Evolutionary conservation across 2,113 vertebrate genomes (phyloP).

Genomic region (Raja brachyura): DNA sequence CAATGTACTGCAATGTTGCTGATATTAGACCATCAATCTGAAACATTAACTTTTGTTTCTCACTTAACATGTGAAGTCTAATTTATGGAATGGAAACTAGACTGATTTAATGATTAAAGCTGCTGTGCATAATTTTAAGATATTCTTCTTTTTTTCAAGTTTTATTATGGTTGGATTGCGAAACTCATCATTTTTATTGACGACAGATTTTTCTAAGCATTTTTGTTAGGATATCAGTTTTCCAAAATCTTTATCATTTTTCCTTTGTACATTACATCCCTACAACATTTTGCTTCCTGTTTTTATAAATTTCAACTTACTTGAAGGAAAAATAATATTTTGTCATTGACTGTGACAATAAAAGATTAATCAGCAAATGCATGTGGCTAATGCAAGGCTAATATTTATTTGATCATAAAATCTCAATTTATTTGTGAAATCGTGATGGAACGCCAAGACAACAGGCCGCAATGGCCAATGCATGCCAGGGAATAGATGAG

Average conservation of each 20-base stretch:
- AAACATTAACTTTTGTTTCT: background rate
- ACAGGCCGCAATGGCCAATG: background rate
- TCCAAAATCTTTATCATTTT: background rate
- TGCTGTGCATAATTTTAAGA: no score
- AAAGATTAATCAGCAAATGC: background rate
- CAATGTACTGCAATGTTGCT: background rate
- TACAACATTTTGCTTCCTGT: background rate
- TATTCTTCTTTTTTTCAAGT: no score
- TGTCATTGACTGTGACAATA: background rate
- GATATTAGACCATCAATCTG: background rate
- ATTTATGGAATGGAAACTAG: no score
- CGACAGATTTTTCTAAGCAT: background rate
- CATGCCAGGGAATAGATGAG: background rate
- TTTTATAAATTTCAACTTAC: background rate
- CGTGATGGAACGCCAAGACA: background rate
- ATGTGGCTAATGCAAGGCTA: background rate
- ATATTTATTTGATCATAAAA: conserved; percentile 22
- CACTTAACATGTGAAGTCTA: no score
- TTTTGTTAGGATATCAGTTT: background rate
- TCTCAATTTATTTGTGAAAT: background rate
- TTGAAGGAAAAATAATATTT: background rate
- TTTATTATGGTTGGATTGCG: no score
- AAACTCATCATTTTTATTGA: no score
- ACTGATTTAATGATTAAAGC: no score
- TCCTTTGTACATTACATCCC: background rate